Evolutionary conservation across 2,888 invertebrate species (phyloP), one percentile per base, ranked within the genome.

Genomic region (Meliscaeva auricollis): DNA sequence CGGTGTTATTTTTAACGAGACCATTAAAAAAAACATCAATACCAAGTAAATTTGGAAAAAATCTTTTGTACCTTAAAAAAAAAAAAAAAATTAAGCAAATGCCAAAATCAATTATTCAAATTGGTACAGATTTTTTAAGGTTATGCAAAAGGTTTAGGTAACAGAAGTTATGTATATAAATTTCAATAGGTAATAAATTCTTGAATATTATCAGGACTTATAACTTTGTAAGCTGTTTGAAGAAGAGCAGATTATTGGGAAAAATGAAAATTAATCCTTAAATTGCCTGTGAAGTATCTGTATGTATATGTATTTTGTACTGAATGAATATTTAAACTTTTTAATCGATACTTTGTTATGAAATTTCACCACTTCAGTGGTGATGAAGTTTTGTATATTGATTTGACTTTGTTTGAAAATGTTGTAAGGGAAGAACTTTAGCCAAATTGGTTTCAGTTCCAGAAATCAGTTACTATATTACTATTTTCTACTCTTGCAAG

Each of bases 21-120:
- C 26, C 26, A 26, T 26, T 26, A 26, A 26, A 26, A 26, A 26
- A 26, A 26, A 26, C 26, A 26, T 26, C 26, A 26, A 26, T 26
- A 26, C 26, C 4, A 3, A 26, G 3, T 26, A 26, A 26, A 26
- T 26, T 26, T 26, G 3, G 3, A 26, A 3, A 26, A 26, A 26
- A 26, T 26, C 26, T 26, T n/a, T n/a, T n/a, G n/a, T n/a, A n/a
- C 26, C 26, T 26, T 26, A 3, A 26, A 26, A 26, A 26, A 26
- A 26, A 8, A 15, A 54, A 30, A 8, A n/a, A n/a, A n/a, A n/a
- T n/a, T n/a, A 9, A 8, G 9, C 3, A n/a, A 26, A 8, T n/a
- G 9, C 1, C 4, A 54, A 54, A 54, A 54, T 54, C 54, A 54
- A 54, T 54, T 54, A 54, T 54, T 54, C 9, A 54, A 54, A 54